A percentile compares a stretch with the other conserved stretches of the same genome.
Conservation (phyloP, 2,888 invertebrate species). For the Labia minor region DNA sequence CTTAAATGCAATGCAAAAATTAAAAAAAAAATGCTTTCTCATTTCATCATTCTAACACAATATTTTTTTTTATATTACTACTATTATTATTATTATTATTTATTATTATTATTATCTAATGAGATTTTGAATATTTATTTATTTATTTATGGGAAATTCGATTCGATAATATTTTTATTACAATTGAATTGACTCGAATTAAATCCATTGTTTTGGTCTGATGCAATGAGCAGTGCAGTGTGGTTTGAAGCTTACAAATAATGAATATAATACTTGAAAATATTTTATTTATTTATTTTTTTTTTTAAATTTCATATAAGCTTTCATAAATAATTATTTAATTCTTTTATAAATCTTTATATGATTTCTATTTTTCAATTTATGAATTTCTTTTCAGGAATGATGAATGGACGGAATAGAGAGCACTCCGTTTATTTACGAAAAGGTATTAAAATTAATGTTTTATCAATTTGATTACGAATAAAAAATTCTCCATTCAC, state of each 20-base stretch:
- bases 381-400: neutral
- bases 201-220: neutral
- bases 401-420: neutral
- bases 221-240: conserved; percentile 13
- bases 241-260: neutral
- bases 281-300: too few species aligned
- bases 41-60: conserved; percentile 1
- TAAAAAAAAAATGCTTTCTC: neutral
- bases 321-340: too few species aligned
- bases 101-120: too few species aligned
- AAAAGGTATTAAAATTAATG: too few species aligned
- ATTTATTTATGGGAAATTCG: neutral
- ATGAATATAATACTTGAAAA: too few species aligned
- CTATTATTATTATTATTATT: too few species aligned
- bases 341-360: neutral
- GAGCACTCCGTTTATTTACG: neutral
- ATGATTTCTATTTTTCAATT: neutral
- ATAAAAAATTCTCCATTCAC: too few species aligned
- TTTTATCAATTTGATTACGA: too few species aligned
- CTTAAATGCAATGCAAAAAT: neutral
- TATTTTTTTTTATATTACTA: neutral
- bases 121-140: neutral
- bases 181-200: neutral
- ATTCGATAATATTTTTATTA: too few species aligned
- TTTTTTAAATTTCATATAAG: too few species aligned